A percentile compares a stretch with the other conserved stretches of the same genome.
Conservation (phyloP, 2,113 vertebrate genomes). For the Monarcha castaneiventris region DNA sequence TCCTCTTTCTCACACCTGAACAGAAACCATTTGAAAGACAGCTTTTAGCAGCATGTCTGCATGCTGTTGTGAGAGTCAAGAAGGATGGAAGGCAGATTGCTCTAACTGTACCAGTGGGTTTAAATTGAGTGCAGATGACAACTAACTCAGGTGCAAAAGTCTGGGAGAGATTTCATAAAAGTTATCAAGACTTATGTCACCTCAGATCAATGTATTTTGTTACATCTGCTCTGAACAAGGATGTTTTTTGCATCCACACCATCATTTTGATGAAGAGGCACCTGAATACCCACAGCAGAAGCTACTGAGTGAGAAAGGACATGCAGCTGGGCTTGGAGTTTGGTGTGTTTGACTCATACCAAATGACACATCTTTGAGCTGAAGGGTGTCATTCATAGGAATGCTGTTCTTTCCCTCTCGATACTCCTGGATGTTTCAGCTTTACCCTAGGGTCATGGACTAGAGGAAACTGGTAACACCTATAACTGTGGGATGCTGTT, state of each 20-base stretch:
- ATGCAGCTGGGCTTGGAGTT: background rate
- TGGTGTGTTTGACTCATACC: rapidly evolving
- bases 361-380: background rate
- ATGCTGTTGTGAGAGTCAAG: background rate
- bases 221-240: background rate
- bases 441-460: background rate
- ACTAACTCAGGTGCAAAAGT: background rate
- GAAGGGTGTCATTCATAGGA: rapidly evolving
- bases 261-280: background rate
- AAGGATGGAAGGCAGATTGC: background rate
- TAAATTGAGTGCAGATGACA: background rate
- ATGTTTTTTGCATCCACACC: background rate
- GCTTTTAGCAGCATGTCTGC: background rate
- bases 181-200: background rate
- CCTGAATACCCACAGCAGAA: background rate
- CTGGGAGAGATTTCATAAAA: background rate
- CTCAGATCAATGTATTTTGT: background rate
- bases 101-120: background rate
- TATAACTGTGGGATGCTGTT: background rate
- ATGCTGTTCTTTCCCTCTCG: rapidly evolving
- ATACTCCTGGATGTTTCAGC: background rate
- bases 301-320: background rate
- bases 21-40: background rate
- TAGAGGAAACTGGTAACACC: background rate
- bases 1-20: background rate